Evolutionary conservation across 2,113 vertebrate genomes (phyloP).

Genomic region (Pygoscelis antarcticus): DNA sequence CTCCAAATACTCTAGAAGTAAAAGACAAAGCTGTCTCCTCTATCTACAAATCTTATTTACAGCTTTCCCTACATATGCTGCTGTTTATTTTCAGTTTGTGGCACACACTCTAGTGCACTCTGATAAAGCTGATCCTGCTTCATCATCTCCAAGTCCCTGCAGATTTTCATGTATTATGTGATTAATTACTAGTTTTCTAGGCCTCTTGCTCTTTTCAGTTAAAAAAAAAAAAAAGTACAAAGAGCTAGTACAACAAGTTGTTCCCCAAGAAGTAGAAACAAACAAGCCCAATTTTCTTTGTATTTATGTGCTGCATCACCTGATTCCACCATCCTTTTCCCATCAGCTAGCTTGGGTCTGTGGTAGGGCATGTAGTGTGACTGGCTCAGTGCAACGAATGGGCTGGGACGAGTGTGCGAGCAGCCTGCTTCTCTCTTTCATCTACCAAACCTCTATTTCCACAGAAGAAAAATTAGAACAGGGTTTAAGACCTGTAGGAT

Average conservation of each 20-base stretch:
- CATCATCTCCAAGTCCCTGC: conserved; percentile 25
- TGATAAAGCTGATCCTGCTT: conserved; percentile 42
- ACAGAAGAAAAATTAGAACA: background rate
- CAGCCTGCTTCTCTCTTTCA: background rate
- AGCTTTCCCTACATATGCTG: background rate
- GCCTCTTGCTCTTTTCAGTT: conserved; percentile 25
- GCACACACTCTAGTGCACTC: background rate
- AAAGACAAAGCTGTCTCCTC: background rate
- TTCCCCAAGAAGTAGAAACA: background rate
- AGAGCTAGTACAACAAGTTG: background rate
- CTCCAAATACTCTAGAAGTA: background rate
- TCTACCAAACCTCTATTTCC: background rate
- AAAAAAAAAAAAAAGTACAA: background rate
- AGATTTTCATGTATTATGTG: conserved; percentile 18
- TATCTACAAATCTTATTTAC: conserved; percentile 4
- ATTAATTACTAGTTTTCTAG: conserved; percentile 62
- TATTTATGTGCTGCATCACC: background rate
- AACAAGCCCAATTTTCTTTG: background rate
- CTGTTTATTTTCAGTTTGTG: conserved; percentile 41
- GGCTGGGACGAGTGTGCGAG: accelerated
- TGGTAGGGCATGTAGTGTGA: background rate
- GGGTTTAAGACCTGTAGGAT: background rate
- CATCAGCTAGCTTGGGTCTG: background rate
- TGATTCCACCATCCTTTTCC: background rate
- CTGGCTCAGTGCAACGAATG: background rate